Conservation (phyloP, 2,797 vertebrate species). For the Sciurus carolinensis region DNA sequence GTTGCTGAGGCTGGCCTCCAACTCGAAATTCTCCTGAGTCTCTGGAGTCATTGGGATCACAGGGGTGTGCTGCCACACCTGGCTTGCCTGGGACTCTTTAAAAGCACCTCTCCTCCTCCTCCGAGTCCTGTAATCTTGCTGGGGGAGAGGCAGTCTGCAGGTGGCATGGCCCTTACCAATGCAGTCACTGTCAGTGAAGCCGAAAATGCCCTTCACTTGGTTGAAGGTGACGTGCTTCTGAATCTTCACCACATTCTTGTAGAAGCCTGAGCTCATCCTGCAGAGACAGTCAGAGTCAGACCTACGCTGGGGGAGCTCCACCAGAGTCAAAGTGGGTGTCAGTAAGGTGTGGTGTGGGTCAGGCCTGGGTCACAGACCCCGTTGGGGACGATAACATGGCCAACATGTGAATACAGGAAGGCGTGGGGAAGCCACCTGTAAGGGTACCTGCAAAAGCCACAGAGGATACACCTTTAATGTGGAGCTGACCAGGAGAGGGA, state of each 20-base stretch:
- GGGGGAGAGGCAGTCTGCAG: background rate
- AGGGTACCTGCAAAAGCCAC: accelerated
- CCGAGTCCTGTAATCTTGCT: background rate
- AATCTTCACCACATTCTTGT: constrained; percentile 96
- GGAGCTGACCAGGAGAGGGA: background rate
- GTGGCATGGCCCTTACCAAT: constrained; percentile 92
- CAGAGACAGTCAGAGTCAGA: background rate
- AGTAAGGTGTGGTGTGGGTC: background rate
- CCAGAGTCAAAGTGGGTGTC: background rate
- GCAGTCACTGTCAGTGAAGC: constrained; percentile 98
- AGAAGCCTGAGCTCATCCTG: constrained; percentile 95
- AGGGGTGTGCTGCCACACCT: too few species aligned
- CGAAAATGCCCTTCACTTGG: constrained; percentile 99
- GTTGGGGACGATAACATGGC: background rate
- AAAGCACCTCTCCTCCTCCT: too few species aligned
- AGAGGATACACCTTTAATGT: accelerated
- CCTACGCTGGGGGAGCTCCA: background rate
- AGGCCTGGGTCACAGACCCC: background rate
- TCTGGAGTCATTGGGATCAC: too few species aligned
- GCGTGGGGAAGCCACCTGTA: background rate
- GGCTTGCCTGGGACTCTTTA: background rate
- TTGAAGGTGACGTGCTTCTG: constrained; percentile 99
- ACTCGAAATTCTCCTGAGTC: too few species aligned
- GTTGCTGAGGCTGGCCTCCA: too few species aligned
- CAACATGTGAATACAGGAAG: background rate